Percentiles rank a stretch among this genome's conserved stretches.
phyloP scores from a whole-genome alignment of 2,888 invertebrate species.

The Lithosia quadra region DNA sequence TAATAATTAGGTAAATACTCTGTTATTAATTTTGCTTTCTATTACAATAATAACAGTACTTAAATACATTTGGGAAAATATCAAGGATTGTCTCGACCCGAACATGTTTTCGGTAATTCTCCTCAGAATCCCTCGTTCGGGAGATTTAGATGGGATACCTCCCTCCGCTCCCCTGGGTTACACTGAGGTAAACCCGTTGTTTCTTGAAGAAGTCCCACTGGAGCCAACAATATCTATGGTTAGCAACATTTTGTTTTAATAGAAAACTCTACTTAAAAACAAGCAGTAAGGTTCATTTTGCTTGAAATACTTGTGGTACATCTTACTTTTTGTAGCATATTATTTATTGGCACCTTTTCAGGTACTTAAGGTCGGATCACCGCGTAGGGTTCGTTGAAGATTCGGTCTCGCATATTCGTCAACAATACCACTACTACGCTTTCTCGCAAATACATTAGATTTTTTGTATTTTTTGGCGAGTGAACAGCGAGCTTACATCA shows the following conservation, averaged over 20 bases:
- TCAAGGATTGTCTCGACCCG: slow-evolving; percentile 60
- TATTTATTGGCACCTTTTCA: slow-evolving; percentile 84
- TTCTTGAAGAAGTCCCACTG: slow-evolving; percentile 74
- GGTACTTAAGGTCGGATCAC: slow-evolving; percentile 80
- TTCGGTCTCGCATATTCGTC: slow-evolving; percentile 71
- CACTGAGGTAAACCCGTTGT: slow-evolving; percentile 82
- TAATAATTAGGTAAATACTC: not conserved
- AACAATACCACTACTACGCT: slow-evolving; percentile 63
- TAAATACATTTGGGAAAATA: slow-evolving; percentile 53
- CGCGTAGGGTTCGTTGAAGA: slow-evolving; percentile 69
- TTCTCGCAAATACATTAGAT: slow-evolving; percentile 11
- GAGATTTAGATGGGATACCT: slow-evolving; percentile 80
- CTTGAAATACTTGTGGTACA: slow-evolving; percentile 25
- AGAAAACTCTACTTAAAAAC: slow-evolving; percentile 39
- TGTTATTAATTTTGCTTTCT: not conserved
- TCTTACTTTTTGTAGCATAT: slow-evolving; percentile 54
- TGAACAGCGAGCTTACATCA: not conserved
- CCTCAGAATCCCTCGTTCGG: slow-evolving; percentile 77
- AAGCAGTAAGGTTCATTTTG: slow-evolving; percentile 42
- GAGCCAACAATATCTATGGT: slow-evolving; percentile 48
- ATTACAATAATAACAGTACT: slow-evolving; percentile 38
- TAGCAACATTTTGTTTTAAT: slow-evolving; percentile 44
- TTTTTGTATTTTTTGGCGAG: not conserved
- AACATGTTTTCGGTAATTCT: slow-evolving; percentile 81
- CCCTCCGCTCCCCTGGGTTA: slow-evolving; percentile 76